phyloP scores from a whole-genome alignment of 2,888 invertebrate genomes.

The Tinea semifulvella region DNA sequence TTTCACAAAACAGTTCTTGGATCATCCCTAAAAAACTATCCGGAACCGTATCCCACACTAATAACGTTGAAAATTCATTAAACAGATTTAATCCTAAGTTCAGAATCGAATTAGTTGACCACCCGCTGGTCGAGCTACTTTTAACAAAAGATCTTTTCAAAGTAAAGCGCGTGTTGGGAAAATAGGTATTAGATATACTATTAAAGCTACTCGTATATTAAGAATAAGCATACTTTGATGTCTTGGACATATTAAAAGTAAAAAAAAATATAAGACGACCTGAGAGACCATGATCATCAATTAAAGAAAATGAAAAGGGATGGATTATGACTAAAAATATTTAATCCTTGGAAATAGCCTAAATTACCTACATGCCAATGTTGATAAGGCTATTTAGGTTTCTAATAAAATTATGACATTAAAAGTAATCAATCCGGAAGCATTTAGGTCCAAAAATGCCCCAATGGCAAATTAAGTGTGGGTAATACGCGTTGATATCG shows the following conservation, averaged over 20 bases:
- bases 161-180: slow-evolving; percentile 9
- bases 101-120: slow-evolving; percentile 55
- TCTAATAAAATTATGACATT: not conserved
- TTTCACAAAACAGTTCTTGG: slow-evolving; percentile 23
- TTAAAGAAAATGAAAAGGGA: too few species aligned
- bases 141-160: slow-evolving; percentile 11
- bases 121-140: slow-evolving; percentile 35
- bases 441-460: not conserved
- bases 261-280: too few species aligned
- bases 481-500: slow-evolving; percentile 4
- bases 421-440: not conserved
- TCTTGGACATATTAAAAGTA: too few species aligned
- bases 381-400: too few species aligned
- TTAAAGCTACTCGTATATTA: too few species aligned
- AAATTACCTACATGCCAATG: too few species aligned
- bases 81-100: slow-evolving; percentile 32
- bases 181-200: slow-evolving; percentile 4
- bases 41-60: not conserved
- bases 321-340: too few species aligned
- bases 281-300: too few species aligned
- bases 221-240: too few species aligned
- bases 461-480: slow-evolving; percentile 8
- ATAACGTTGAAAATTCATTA: slow-evolving; percentile 4
- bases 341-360: not conserved
- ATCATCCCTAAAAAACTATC: not conserved